phyloP scores from a whole-genome alignment of 2,888 invertebrate species.

The Lissonota sp. region DNA sequence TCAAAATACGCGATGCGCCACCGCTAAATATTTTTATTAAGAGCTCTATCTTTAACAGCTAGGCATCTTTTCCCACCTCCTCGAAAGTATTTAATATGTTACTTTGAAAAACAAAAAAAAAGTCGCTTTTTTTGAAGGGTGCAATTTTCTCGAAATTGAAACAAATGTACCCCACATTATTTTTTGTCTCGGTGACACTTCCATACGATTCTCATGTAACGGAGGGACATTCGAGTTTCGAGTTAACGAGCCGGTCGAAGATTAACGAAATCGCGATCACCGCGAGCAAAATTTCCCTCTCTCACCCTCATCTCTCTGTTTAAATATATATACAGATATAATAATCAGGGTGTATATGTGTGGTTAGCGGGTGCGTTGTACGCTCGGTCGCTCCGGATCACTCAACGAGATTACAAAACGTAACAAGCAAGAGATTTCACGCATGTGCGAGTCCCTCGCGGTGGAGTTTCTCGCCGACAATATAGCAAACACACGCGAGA shows the following conservation, averaged over 20 bases:
- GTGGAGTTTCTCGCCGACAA: constrained; percentile 6
- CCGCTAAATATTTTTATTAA: too few species aligned
- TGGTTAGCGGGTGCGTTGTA: constrained; percentile 25
- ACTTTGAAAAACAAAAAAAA: too few species aligned
- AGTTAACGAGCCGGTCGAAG: constrained; percentile 56
- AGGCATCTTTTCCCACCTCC: too few species aligned
- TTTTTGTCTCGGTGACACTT: neutral
- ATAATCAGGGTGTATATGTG: neutral
- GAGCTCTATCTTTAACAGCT: too few species aligned
- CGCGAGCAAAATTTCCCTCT: constrained; percentile 9
- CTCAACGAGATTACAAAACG: constrained; percentile 76
- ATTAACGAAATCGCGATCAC: constrained; percentile 53
- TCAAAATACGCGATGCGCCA: too few species aligned
- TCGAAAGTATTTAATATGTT: too few species aligned
- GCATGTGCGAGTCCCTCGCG: constrained; percentile 73
- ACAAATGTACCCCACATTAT: neutral
- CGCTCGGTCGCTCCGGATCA: constrained; percentile 65
- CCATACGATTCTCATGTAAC: neutral
- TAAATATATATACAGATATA: neutral
- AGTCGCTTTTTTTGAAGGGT: too few species aligned
- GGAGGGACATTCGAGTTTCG: constrained; percentile 30
- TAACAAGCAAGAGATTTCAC: constrained; percentile 78
- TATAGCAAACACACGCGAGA: neutral
- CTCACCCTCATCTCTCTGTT: neutral
- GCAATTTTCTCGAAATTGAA: neutral